Base-by-base conservation (phyloP, 2,113 vertebrate species). In the Pao palembangensis region DNA sequence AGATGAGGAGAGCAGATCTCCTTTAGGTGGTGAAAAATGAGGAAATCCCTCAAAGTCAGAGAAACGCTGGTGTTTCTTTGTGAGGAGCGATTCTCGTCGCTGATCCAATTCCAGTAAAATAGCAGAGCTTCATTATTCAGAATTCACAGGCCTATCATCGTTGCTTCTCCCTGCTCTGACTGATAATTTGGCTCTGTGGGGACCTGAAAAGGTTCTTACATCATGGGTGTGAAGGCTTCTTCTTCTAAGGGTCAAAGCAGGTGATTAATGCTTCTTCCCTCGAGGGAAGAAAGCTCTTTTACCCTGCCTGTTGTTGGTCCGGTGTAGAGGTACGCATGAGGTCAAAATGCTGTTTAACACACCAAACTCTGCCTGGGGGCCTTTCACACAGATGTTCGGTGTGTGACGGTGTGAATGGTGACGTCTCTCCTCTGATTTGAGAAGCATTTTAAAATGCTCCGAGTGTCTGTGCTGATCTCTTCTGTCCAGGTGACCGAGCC, bases 221-320 rank as follows among this genome's bases (percentile, higher is more conserved):
- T 43, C 23, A 44, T 48, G 21, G 25, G 31, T 31, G 38, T 41
- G 18, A 60, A 61, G 8, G 52, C 67, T 51, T 58, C 34, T 38
- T 38, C 34, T 67, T 67, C 46, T 19, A 61, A 38, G 19, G 53
- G 56, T 78, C 60, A 62, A 25, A 41, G 65, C 34, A 38, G 53
- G 51, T 69, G 61, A 78, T 73, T 49, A 55, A 69, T 6, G 10
- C 20, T 56, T n/a, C n/a, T 12, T 15, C 44, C 64, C 60, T 1
- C 15, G 46, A 55, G 64, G 38, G 28, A 10, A 38, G 47, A 59
- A 49, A 23, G 17, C 50, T 55, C 51, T 38, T 25, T 50, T 61
- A 43, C 50, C 55, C 58, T 31, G 59, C 23, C 51, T 55, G 41
- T 50, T 47, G 41, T 55, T 19, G 48, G 50, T 44, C 56, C 51